Evolutionary conservation across 2,113 vertebrate species (phyloP), one percentile per base, ranked within the genome.

Genomic region (Alexandromys fortis): DNA sequence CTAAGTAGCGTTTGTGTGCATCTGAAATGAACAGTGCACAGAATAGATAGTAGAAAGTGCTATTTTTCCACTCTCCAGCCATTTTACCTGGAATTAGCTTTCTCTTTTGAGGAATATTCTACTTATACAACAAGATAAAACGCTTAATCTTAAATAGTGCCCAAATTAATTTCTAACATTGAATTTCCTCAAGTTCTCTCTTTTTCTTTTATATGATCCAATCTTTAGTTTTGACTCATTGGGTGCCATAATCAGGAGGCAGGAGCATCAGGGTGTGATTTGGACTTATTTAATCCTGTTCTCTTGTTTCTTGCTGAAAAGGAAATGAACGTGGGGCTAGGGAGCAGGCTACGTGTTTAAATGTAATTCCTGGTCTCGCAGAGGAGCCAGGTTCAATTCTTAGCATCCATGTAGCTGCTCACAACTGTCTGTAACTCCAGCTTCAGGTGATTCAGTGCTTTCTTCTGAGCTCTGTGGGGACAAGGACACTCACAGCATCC

Each of bases 81-180:
- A 42, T 93, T 92, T 96, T 70, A 83, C 38, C 45, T 94, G 58
- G 26, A 86, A 89, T 70, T 75, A 67, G 35, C 33, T 78, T 92
- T 79, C 49, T 90, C 42, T 94, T 90, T 88, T 96, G 61, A 96
- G 35, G 35, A 95, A 92, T 82, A 33, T 63, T 75, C 13, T 55
- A n/a, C 52, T 92, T 90, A 10, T 47, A 30, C 89, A 83, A 70
- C 24, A 89, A 91, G 38, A 79, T 87, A 72, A 85, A 97, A 79
- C 17, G 67, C 35, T 90, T 90, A 28, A 93, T 78, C 89, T 61
- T 88, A 63, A 75, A 63, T 67, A 73, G 30, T 78, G 5, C 8
- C 28, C 19, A 28, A 47, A 72, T 63, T 30, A 35, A 86, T 95
- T 81, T 92, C 45, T 33, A 49, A 67, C 0, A 0, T 1, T n/a